Evolutionary conservation across 2,113 vertebrate genomes (phyloP), one percentile per base, ranked within the genome.

Genomic region (Bucco capensis): DNA sequence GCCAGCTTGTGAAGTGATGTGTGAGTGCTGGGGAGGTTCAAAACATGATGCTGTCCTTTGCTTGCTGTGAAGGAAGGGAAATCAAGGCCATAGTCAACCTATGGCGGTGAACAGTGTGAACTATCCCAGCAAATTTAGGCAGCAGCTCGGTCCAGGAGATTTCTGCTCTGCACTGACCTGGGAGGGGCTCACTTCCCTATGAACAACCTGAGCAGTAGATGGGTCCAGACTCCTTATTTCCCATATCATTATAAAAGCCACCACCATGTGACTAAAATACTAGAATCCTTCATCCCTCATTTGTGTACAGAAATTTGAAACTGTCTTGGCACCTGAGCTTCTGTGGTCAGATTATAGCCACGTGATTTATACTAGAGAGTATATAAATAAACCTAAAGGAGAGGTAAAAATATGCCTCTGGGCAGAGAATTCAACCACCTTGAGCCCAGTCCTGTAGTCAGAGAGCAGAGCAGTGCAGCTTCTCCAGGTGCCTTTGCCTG

Each of bases 231-330:
- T 35, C 33, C 9, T 56, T 47, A 11, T 60, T 84, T 89, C 78
- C 49, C 44, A 0, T 28, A 14, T 18, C 0, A 0, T 30, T 88
- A 51, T 74, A 31, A 82, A 80, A 84, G 35, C 40, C 2, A 1
- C 19, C 30, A 67, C 14, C 14, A 18, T 10, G 23, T 49, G 62
- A 72, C 33, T 81, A 57, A 56, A 76, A 76, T 4, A 4, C 31
- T 50, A 64, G 24, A 61, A 65, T n/a, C n/a, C n/a, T n/a, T n/a
- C n/a, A 6, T n/a, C 24, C 19, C 40, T 61, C 1, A 1, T 24
- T 17, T 83, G 40, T 56, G 46, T 60, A 65, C 44, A 80, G 83
- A 58, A 64, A 65, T 16, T 21, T 6, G 30, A 80, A 91, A 33
- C 51, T 44, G 19, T 18, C 75, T 51, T 60, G 72, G 47, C 42